phyloP scores from a whole-genome alignment of 2,888 invertebrate genomes.

The Epinotia bilunana region DNA sequence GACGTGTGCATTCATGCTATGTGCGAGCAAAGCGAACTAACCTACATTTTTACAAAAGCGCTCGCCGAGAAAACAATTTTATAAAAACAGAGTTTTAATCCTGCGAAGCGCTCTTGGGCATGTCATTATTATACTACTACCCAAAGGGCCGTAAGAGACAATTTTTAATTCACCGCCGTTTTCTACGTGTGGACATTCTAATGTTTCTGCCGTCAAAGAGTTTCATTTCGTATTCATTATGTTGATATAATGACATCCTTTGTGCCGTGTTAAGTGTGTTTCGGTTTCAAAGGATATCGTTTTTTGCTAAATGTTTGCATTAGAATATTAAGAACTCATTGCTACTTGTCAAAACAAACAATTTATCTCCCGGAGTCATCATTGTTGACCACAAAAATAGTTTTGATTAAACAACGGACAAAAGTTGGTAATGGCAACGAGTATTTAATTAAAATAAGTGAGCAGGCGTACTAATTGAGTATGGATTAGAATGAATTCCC shows the following conservation, averaged over 20 bases:
- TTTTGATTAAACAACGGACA: too few relatives aligned
- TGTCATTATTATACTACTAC: constrained; percentile 23
- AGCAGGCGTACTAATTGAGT: too few relatives aligned
- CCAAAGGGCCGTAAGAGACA: constrained; percentile 23
- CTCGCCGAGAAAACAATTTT: constrained; percentile 27
- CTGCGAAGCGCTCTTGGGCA: constrained; percentile 25
- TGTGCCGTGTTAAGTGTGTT: constrained; percentile 8
- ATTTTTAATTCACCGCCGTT: constrained; percentile 32
- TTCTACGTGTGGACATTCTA: constrained; percentile 24
- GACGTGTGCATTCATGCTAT: constrained; percentile 20
- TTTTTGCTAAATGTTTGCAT: constrained; percentile 2
- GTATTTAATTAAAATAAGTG: too few relatives aligned
- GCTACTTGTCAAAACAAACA: neutral
- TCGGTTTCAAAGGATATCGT: constrained; percentile 15
- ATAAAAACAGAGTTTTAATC: constrained; percentile 37
- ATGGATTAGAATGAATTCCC: too few relatives aligned
- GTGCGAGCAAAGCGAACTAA: constrained; percentile 25
- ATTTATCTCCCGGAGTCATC: neutral
- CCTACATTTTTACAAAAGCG: constrained; percentile 20
- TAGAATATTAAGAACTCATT: neutral
- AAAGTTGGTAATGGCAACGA: too few relatives aligned
- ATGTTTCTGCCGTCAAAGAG: constrained; percentile 28
- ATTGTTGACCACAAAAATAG: too few relatives aligned
- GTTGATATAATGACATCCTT: constrained; percentile 30
- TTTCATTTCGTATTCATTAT: constrained; percentile 38